phyloP scores from a whole-genome alignment of 2,113 vertebrate genomes.

The Apus apus region DNA sequence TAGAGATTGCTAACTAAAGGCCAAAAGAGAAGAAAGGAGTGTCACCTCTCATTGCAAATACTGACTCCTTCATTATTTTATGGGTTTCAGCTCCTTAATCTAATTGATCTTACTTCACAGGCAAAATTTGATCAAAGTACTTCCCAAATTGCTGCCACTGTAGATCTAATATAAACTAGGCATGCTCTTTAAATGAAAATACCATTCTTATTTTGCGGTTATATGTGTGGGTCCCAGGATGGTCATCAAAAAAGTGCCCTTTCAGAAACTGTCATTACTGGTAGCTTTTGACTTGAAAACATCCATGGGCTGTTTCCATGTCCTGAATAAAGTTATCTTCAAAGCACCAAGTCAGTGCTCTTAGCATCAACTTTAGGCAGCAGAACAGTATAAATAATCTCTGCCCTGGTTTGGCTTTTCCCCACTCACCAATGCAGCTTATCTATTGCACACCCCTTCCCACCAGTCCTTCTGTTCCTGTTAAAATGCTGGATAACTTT shows the following conservation, averaged over 20 bases:
- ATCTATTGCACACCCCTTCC: not conserved
- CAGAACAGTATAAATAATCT: not conserved
- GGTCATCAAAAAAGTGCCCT: not conserved
- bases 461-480: not conserved
- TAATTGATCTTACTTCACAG: not conserved
- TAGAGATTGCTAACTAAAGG: not conserved
- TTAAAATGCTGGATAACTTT: not conserved
- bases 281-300: not conserved
- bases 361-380: not conserved
- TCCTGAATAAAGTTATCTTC: not conserved
- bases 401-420: not conserved
- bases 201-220: fast-evolving
- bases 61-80: not conserved
- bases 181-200: not conserved
- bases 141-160: not conserved
- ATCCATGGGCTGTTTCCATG: not conserved
- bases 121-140: not conserved
- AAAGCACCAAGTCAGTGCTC: not conserved
- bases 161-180: not conserved
- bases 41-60: not conserved
- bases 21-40: not conserved
- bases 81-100: not conserved
- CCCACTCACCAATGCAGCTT: not conserved
- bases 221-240: not conserved
- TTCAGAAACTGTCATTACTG: not conserved